Base-by-base conservation (phyloP, 2,888 invertebrate genomes). In the Hipparchia semele region DNA sequence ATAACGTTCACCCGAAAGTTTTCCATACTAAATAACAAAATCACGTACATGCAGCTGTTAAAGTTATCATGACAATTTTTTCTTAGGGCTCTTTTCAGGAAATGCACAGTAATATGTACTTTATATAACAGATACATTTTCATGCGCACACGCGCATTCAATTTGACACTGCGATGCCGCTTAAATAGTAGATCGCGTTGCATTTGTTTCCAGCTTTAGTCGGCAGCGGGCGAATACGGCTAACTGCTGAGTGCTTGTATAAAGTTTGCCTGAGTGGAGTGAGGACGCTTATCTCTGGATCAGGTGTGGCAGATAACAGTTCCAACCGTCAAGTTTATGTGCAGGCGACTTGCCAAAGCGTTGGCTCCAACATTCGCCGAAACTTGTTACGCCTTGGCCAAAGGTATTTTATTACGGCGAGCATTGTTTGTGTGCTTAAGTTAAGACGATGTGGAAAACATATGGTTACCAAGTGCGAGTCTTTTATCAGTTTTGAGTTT, bases 301-400 rank as follows among this genome's bases (percentile, higher is more conserved):
- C 65, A 65, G 65, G 65, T 65, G 65, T 33, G 33, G 51, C 51
- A 62, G 65, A 65, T 65, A 65, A 65, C 33, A 12, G 10, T 65
- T 12, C 51, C 2, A 23, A 13, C 64, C 53, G 58, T 67, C 67
- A 58, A 67, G 67, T 67, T 71, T 61, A 65, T 59, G 6, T 56
- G 13, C 39, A 67, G 70, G 73, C 70, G 4, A 12, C 56, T 56
- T 56, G 73, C 73, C 73, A 70, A 58, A 72, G 65, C 49, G 56
- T 70, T 70, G 61, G 73, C 51, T 12, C 67, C 60, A 73, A 71
- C 68, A 64, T 71, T 73, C 62, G 64, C 70, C 13, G 53, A 64
- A 70, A 71, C 71, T 71, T 73, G 71, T 71, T 71, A 73, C 71
- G 53, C 70, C 59, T 73, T 58, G 49, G 59, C 56, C 61, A 51